Conservation (phyloP, 2,797 vertebrate genomes). For the Crotalus adamanteus region DNA sequence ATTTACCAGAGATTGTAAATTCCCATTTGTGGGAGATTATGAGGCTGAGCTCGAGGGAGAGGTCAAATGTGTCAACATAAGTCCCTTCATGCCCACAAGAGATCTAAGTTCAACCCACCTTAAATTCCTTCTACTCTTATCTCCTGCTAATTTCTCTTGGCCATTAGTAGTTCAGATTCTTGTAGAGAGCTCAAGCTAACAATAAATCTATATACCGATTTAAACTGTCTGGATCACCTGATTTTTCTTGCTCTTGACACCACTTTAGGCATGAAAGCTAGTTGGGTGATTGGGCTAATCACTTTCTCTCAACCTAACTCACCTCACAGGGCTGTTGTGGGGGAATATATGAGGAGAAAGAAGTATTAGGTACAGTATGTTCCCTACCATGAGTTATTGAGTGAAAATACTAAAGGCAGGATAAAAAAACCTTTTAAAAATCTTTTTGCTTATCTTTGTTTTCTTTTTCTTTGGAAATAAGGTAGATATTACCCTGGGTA, state of each 20-base stretch:
- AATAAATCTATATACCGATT: neutral
- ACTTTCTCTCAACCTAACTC: neutral
- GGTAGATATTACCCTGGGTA: neutral
- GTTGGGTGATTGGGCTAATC: neutral
- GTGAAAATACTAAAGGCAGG: neutral
- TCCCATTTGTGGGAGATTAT: neutral
- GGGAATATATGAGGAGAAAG: neutral
- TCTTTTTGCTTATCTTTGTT: conserved; percentile 19
- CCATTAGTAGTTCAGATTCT: neutral
- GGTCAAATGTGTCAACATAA: neutral
- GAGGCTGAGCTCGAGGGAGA: neutral
- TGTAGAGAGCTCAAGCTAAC: neutral
- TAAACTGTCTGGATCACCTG: neutral
- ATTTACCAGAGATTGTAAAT: neutral
- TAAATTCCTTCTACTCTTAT: neutral
- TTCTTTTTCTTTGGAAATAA: neutral
- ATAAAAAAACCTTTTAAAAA: neutral
- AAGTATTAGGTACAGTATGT: neutral
- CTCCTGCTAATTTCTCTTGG: neutral
- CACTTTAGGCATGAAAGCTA: neutral
- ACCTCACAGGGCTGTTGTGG: neutral
- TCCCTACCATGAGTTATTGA: neutral
- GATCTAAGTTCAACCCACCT: neutral
- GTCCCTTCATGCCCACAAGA: neutral
- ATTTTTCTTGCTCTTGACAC: neutral